Conservation (phyloP, 37 sponge, comb jelly and placozoan species). For the Sycon ciliatum region DNA sequence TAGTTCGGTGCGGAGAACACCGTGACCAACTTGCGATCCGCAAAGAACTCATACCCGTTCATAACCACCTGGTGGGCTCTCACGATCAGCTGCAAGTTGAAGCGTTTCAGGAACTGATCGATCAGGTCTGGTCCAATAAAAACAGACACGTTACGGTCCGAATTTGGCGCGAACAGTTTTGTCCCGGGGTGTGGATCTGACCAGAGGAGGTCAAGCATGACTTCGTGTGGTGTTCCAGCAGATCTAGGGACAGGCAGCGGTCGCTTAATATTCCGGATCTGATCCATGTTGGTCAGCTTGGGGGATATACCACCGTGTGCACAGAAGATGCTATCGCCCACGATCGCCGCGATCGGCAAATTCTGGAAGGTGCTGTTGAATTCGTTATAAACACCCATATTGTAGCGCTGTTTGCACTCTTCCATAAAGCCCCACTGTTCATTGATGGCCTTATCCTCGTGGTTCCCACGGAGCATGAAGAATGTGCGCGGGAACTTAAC, state of each 20-base stretch:
- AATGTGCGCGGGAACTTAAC: slow-evolving; percentile 97
- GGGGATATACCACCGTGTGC: slow-evolving; percentile 97
- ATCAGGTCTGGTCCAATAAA: slow-evolving; percentile 94
- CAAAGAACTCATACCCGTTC: slow-evolving; percentile 98
- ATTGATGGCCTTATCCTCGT: slow-evolving; percentile 96
- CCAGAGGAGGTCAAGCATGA: slow-evolving; percentile 97
- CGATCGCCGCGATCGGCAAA: slow-evolving; percentile 87
- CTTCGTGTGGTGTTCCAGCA: slow-evolving; percentile 21
- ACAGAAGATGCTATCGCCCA: slow-evolving; percentile 96
- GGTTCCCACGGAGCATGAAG: slow-evolving; percentile 94
- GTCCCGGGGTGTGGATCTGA: slow-evolving; percentile 95
- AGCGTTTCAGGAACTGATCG: slow-evolving; percentile 81
- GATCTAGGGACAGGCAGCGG: slow-evolving; percentile 82
- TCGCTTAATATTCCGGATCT: slow-evolving; percentile 75
- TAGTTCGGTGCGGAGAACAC: slow-evolving; percentile 57
- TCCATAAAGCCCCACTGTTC: slow-evolving; percentile 96
- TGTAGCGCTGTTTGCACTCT: slow-evolving; percentile 87
- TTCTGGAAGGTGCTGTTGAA: slow-evolving; percentile 98
- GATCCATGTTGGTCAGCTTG: slow-evolving; percentile 86
- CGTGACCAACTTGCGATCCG: slow-evolving; percentile 90
- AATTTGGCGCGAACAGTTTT: too few species aligned
- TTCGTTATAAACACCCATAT: slow-evolving; percentile 89
- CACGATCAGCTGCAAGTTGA: slow-evolving; percentile 85
- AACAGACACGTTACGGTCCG: slow-evolving; percentile 92
- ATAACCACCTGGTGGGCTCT: slow-evolving; percentile 98